These are phyloP conservation scores for Muscidifurax raptorellus DNA, from an alignment of 1,140 invertebrate species.

Conservation along the genomic window DNA sequence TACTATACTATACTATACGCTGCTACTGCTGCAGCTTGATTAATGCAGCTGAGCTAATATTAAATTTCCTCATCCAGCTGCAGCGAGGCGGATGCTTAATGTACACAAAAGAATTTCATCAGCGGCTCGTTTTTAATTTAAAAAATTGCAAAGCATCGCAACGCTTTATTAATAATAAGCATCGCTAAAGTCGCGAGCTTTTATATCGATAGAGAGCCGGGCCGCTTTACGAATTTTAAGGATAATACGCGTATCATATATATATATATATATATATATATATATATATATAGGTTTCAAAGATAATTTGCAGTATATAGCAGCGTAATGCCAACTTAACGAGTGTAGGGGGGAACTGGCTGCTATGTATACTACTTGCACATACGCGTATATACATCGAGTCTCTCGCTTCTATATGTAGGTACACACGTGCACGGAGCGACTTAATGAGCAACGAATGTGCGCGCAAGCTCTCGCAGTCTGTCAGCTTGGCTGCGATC, in stretches of 20 bases:
- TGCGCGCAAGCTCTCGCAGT: background rate
- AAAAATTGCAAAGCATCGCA: background rate
- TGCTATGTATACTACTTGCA: background rate
- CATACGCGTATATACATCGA: too few relatives aligned
- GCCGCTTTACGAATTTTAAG: too few relatives aligned
- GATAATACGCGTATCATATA: too few relatives aligned
- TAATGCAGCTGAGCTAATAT: conserved; percentile 1
- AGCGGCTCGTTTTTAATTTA: background rate
- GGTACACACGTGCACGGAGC: background rate
- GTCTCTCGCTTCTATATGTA: background rate
- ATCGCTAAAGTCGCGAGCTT: too few relatives aligned
- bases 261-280: too few relatives aligned
- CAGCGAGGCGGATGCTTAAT: background rate
- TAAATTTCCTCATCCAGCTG: background rate
- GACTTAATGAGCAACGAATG: conserved; percentile 20
- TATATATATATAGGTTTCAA: too few relatives aligned
- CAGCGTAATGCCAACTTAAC: background rate
- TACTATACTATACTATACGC: too few relatives aligned
- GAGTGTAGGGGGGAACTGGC: background rate
- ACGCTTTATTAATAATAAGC: too few relatives aligned
- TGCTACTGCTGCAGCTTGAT: background rate
- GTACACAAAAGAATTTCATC: background rate
- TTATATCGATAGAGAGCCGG: too few relatives aligned
- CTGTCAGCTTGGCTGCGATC: background rate
- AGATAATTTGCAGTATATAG: conserved; percentile 1